These are phyloP conservation scores for Romanogobio albipinnatus DNA, from an alignment of 2,113 vertebrate species.

Conservation along the genomic window DNA sequence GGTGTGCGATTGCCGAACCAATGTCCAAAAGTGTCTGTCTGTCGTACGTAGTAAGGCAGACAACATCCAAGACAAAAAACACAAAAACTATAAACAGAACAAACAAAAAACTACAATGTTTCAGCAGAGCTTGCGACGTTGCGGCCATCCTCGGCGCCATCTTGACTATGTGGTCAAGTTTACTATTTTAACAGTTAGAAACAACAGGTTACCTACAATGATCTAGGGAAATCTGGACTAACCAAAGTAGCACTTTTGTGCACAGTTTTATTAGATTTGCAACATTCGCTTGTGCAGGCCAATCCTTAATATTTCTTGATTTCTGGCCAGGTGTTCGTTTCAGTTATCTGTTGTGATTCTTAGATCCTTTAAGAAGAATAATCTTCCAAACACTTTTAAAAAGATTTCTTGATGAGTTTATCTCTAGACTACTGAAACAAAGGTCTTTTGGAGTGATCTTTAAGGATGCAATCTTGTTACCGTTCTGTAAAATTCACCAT, in stretches of 20 bases:
- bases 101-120: no score
- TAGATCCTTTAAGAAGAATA: neutral
- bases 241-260: neutral
- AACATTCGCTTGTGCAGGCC: neutral
- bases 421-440: neutral
- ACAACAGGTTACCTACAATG: neutral
- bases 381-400: neutral
- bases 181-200: neutral
- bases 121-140: no score
- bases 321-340: neutral
- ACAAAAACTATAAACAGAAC: no score
- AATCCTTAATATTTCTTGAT: neutral
- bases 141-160: no score
- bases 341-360: neutral
- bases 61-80: no score
- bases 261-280: neutral
- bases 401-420: neutral
- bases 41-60: no score
- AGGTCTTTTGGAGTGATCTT: neutral
- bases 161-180: no score
- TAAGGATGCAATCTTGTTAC: neutral
- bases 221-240: neutral
- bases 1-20: no score
- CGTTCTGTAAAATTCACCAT: neutral
- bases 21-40: no score